These are phyloP conservation scores for Rhabditophanes sp. DNA, from an alignment of 2,888 invertebrate genomes.

Conservation along the genomic window DNA sequence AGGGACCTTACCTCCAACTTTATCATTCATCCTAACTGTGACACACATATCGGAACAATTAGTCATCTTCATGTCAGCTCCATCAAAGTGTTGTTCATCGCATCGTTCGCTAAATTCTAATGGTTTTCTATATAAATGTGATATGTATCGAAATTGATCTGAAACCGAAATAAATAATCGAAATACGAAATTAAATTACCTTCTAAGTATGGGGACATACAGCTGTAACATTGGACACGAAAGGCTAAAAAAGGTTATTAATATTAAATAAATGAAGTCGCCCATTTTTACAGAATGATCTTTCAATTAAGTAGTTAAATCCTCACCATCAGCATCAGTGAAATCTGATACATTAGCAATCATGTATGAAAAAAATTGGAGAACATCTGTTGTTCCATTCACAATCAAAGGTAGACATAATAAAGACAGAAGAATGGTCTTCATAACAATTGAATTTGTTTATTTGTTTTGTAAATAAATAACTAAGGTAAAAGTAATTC, in stretches of 20 bases:
- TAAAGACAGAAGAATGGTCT: too few species aligned
- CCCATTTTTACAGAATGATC: conserved; percentile 3
- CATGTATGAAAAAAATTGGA: conserved; percentile 37
- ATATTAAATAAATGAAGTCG: conserved; percentile 4
- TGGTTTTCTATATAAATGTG: conserved; percentile 35
- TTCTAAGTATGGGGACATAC: conserved; percentile 41
- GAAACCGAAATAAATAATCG: conserved; percentile 6
- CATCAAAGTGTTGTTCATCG: conserved; percentile 34
- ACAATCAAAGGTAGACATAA: too few species aligned
- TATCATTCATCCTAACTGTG: conserved; percentile 36
- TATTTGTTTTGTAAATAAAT: neutral
- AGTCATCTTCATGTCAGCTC: conserved; percentile 23
- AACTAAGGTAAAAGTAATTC: conserved; percentile 1
- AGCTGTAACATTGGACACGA: conserved; percentile 38
- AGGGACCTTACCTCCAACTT: conserved; percentile 29
- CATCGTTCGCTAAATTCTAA: conserved; percentile 34
- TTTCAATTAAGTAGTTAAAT: neutral
- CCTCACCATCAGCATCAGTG: conserved; percentile 10
- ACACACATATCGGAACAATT: conserved; percentile 43
- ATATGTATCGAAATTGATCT: conserved; percentile 12
- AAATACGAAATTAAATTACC: conserved; percentile 33
- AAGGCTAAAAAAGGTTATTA: conserved; percentile 14
- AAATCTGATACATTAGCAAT: conserved; percentile 39
- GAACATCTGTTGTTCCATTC: conserved; percentile 40
- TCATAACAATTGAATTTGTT: neutral